phyloP scores from a whole-genome alignment of 2,797 vertebrate species.

The Micrastur ruficollis region DNA sequence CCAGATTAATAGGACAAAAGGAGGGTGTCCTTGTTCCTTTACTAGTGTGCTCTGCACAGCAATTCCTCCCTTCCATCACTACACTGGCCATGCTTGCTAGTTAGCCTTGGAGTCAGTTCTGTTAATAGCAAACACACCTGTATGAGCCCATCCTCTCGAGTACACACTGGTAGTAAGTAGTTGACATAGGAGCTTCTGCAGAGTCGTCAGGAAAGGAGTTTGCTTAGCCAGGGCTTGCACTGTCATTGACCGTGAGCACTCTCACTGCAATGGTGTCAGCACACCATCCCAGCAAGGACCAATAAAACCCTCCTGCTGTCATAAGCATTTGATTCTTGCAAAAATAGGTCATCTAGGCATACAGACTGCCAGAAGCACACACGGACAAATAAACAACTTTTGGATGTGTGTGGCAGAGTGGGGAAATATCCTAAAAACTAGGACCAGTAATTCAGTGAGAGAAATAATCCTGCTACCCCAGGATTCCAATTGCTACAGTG shows the following conservation, averaged over 20 bases:
- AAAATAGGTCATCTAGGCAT: conserved; percentile 10
- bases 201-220: not conserved
- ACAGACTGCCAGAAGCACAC: not conserved
- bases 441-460: not conserved
- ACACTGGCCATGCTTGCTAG: not conserved
- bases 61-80: not conserved
- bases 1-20: not conserved
- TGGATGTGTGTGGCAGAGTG: not conserved
- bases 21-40: not conserved
- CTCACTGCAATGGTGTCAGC: not conserved
- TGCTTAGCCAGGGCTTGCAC: not conserved
- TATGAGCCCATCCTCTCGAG: not conserved
- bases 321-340: not conserved
- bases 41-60: not conserved
- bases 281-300: not conserved
- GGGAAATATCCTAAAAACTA: not conserved
- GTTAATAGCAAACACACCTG: not conserved
- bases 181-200: not conserved
- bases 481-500: not conserved
- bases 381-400: not conserved
- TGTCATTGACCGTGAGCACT: not conserved
- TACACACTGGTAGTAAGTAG: not conserved
- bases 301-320: not conserved
- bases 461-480: not conserved
- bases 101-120: not conserved